Evolutionary conservation across 1,140 invertebrate genomes (phyloP), one percentile per base, ranked within the genome.

Genomic region (Saccostrea glomerata): DNA sequence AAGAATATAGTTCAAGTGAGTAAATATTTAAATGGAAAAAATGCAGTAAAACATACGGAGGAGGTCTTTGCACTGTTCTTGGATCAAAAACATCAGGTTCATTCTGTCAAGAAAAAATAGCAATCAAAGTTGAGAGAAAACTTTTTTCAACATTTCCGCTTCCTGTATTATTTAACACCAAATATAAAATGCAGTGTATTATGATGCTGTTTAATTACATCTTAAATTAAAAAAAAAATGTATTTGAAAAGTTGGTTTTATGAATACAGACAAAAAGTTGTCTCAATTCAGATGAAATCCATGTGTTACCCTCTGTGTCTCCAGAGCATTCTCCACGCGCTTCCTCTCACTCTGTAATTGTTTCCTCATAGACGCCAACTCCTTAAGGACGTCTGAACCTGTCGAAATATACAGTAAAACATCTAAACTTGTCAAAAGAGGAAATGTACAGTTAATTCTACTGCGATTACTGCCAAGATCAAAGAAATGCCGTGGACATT

Each of bases 301-400:
- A 6, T 36, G 5, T 30, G 30, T 70, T 91, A 94, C 94, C 91
- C 92, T 91, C 82, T 92, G 91, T 13, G 92, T 91, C 66, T 93
- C 90, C 40, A 95, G 89, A 82, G 94, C 93, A 88, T 90, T 92
- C 88, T 95, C 94, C 54, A 95, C 94, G 83, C 94, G 82, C 82
- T 87, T 88, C 54, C 94, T 87, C 87, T 95, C 94, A 92, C 90
- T 93, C 87, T 93, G 92, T 36, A 95, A 73, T 89, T 94, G 94
- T 66, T 92, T 90, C 87, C 93, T 93, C 93, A 95, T 94, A 25
- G 88, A 86, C 12, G 94, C 93, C 84, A 95, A 89, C 89, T 94
- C 93, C 82, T 92, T 94, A 6, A 95, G 91, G 11, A 94, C 93
- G 90, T 94, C 94, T 54, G 94, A 94, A 93, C 94, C 94, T 94